Evolutionary conservation across 2,797 vertebrate genomes (phyloP).

Genomic region (Falco concolor): DNA sequence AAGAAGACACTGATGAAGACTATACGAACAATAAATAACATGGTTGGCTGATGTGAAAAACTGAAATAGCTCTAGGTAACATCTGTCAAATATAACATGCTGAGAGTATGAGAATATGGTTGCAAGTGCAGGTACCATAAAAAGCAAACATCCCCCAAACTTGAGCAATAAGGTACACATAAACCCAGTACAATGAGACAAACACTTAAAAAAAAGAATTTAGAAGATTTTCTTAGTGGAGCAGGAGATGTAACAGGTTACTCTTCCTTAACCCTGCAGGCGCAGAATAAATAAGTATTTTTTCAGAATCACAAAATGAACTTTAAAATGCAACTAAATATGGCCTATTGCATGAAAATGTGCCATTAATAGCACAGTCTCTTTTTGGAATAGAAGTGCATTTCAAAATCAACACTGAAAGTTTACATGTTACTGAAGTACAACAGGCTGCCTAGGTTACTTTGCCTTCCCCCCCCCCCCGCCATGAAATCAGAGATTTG

Average conservation of each 20-base stretch:
- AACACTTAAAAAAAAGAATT: background rate
- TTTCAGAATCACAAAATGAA: background rate
- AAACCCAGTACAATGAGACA: background rate
- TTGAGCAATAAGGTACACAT: background rate
- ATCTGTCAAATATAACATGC: background rate
- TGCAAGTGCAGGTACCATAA: background rate
- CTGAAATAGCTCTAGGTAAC: background rate
- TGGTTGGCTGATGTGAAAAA: background rate
- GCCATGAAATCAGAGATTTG: background rate
- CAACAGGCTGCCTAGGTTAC: background rate
- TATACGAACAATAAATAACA: background rate
- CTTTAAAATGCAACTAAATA: background rate
- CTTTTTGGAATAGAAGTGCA: background rate
- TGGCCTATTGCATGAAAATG: background rate
- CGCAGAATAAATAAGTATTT: background rate
- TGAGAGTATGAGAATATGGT: background rate
- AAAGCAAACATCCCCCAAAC: background rate
- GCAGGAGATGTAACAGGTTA: background rate
- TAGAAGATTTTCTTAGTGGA: background rate
- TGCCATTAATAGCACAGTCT: background rate
- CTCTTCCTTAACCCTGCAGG: background rate
- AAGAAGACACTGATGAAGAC: background rate
- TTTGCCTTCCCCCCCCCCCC: background rate
- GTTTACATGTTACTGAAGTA: background rate
- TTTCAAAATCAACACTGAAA: background rate